Percentiles rank a stretch among this genome's conserved stretches.
phyloP scores from a whole-genome alignment of 2,797 vertebrate species.

The Tauraco hartlaubi region DNA sequence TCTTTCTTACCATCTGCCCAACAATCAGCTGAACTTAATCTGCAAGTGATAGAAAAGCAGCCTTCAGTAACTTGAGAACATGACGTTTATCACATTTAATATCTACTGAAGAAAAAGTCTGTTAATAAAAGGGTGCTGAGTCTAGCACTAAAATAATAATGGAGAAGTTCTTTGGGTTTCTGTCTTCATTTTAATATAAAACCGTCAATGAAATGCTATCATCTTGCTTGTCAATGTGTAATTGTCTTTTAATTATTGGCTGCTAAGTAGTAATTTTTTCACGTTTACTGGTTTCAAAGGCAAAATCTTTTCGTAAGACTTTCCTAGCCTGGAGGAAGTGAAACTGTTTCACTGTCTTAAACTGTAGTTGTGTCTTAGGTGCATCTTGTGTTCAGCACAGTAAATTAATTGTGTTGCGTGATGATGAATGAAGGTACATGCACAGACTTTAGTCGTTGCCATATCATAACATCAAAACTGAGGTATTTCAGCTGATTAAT shows the following conservation, averaged over 20 bases:
- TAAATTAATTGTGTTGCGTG: neutral
- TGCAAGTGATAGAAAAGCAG: conserved; percentile 9
- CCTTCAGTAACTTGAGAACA: neutral
- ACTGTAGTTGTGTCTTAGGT: neutral
- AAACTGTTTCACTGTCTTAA: neutral
- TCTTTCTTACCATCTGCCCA: neutral
- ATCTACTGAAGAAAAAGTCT: neutral
- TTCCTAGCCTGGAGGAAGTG: neutral
- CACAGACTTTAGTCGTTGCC: neutral
- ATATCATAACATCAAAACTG: neutral
- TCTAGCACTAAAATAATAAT: neutral
- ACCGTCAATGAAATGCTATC: neutral
- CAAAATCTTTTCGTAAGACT: neutral
- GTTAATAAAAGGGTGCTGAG: neutral
- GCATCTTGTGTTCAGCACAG: neutral
- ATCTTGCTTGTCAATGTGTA: neutral
- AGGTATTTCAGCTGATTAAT: neutral
- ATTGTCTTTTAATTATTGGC: conserved; percentile 27
- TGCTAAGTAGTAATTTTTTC: neutral
- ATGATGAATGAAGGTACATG: neutral
- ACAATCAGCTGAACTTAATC: neutral
- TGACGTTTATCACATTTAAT: neutral
- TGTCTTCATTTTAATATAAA: neutral
- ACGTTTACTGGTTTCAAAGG: neutral
- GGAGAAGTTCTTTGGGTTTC: conserved; percentile 1